These are phyloP conservation scores for Danionella dracula DNA, from an alignment of 2,797 vertebrate genomes.

Conservation along the genomic window DNA sequence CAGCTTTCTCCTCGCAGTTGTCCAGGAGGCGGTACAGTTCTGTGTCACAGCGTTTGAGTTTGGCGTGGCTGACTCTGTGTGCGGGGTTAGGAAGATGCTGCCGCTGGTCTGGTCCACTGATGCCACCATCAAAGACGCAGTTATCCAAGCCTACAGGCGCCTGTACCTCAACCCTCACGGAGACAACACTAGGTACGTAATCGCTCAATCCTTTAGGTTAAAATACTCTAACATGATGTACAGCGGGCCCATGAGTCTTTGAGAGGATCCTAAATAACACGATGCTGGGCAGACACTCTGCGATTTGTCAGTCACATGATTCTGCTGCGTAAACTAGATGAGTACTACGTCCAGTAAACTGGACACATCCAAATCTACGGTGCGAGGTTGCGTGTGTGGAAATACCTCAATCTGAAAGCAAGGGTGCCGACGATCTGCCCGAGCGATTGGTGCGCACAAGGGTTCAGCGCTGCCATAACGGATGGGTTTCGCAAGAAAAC, in stretches of 20 bases:
- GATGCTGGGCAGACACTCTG: too few species aligned
- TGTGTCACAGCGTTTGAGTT: conserved; percentile 89
- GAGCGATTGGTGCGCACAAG: too few species aligned
- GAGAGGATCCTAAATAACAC: too few species aligned
- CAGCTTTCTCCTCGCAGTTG: conserved; percentile 68
- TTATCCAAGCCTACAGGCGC: conserved; percentile 85
- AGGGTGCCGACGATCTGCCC: too few species aligned
- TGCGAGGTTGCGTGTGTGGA: too few species aligned
- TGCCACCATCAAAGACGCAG: conserved; percentile 83
- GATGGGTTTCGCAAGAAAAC: too few species aligned
- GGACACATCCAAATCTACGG: too few species aligned
- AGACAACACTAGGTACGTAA: conserved; percentile 66
- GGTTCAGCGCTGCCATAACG: too few species aligned
- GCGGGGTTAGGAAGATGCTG: conserved; percentile 88
- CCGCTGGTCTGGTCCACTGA: conserved; percentile 93
- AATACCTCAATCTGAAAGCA: too few species aligned
- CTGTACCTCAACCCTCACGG: conserved; percentile 83
- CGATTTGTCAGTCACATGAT: too few species aligned
- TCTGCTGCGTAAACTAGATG: too few species aligned
- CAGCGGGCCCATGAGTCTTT: background rate
- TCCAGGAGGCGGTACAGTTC: conserved; percentile 96
- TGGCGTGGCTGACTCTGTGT: conserved; percentile 81
- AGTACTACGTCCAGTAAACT: too few species aligned
- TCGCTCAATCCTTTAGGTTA: background rate
- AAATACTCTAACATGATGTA: background rate